Evolutionary conservation across 2,113 vertebrate genomes (phyloP).

Genomic region (Sminthopsis crassicaudata): DNA sequence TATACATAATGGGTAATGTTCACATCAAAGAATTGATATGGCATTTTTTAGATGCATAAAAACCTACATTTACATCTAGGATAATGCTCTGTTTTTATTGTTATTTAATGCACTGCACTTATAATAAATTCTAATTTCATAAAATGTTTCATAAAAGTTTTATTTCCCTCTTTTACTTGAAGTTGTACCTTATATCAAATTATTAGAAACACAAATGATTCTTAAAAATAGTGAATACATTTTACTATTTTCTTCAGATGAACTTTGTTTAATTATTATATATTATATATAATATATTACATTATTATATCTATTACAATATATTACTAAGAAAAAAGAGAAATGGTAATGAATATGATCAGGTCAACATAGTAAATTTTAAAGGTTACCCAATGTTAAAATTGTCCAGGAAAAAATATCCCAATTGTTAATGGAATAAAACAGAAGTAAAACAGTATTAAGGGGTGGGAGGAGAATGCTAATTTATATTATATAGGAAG

Average conservation of each 20-base stretch:
- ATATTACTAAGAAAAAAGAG: conserved; percentile 39
- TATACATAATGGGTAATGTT: background rate
- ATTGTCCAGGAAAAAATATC: background rate
- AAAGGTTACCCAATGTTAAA: conserved; percentile 47
- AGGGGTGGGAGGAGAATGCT: background rate
- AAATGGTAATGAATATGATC: conserved; percentile 35
- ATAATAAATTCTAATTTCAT: conserved; percentile 34
- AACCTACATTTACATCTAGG: too few relatives aligned
- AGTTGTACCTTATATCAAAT: background rate
- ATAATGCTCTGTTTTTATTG: background rate
- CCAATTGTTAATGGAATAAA: conserved; percentile 19
- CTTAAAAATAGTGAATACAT: conserved; percentile 32
- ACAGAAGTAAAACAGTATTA: background rate
- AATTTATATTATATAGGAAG: conserved; percentile 27
- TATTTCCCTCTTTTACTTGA: background rate
- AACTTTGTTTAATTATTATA: conserved; percentile 31
- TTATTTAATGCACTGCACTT: conserved; percentile 29
- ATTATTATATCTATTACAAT: too few relatives aligned
- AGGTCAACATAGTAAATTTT: background rate
- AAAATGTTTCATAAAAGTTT: background rate
- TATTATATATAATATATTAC: too few relatives aligned
- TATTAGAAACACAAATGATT: conserved; percentile 32
- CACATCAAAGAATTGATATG: background rate
- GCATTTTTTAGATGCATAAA: background rate
- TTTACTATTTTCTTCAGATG: conserved; percentile 11